Conservation (phyloP, 2,888 invertebrate genomes). For the Biston betularia region DNA sequence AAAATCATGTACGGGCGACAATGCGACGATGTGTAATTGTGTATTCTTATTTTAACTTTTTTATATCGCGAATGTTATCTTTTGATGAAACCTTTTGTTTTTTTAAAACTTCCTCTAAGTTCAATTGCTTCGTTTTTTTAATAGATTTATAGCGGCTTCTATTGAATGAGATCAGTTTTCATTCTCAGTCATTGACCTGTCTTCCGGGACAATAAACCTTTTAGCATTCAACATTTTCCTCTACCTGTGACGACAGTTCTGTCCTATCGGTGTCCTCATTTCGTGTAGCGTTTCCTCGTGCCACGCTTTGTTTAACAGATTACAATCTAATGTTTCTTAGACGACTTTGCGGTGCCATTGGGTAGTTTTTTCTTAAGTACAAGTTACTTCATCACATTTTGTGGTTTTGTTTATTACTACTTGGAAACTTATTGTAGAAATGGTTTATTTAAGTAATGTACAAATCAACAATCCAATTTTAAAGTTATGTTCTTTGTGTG, state of each 20-base stretch:
- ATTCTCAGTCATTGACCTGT: conserved; percentile 39
- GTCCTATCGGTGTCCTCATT: conserved; percentile 34
- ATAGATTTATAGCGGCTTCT: conserved; percentile 4
- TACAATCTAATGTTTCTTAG: conserved; percentile 14
- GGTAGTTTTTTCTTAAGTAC: conserved; percentile 3
- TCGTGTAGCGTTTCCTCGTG: conserved; percentile 32
- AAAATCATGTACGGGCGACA: conserved; percentile 8
- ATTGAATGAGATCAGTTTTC: conserved; percentile 33
- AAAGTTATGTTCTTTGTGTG: too few species aligned
- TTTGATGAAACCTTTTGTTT: conserved; percentile 16
- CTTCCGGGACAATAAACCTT: conserved; percentile 45
- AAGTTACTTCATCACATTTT: conserved; percentile 17
- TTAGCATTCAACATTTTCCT: conserved; percentile 40
- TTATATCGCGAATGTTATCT: background rate
- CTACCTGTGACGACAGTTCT: conserved; percentile 37
- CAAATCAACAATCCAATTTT: background rate
- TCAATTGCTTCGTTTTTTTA: conserved; percentile 1
- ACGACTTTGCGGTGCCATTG: conserved; percentile 14
- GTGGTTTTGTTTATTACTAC: conserved; percentile 10
- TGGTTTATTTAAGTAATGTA: background rate
- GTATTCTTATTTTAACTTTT: conserved; percentile 14
- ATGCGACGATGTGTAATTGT: background rate
- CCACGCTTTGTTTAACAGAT: conserved; percentile 29
- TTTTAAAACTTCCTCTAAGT: conserved; percentile 5
- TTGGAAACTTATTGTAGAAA: conserved; percentile 6